Evolutionary conservation across 2,797 vertebrate genomes (phyloP).

Genomic region (Anguilla marmorata): DNA sequence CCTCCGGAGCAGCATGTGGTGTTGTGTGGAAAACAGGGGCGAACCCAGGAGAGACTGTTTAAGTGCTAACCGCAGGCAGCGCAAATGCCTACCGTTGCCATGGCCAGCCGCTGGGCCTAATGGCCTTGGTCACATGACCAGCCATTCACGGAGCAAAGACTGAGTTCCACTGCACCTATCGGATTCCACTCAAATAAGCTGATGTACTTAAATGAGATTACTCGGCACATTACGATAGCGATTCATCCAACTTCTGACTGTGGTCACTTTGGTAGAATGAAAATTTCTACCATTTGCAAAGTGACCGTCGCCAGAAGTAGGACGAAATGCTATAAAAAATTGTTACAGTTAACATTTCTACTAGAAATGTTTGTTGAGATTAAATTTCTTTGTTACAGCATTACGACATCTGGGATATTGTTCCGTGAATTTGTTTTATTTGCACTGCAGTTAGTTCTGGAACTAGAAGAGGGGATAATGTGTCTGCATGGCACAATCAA

Average conservation of each 20-base stretch:
- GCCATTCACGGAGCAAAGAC: background rate
- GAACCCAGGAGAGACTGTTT: background rate
- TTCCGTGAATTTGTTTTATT: background rate
- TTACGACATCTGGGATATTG: background rate
- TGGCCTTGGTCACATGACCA: background rate
- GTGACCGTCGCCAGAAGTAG: background rate
- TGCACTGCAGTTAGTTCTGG: background rate
- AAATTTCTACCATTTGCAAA: background rate
- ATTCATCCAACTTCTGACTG: background rate
- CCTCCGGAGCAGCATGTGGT: background rate
- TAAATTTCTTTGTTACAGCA: background rate
- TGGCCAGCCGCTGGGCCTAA: background rate
- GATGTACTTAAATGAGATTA: background rate
- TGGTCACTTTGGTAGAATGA: background rate
- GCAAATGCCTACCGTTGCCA: background rate
- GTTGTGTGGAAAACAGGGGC: background rate
- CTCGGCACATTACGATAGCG: background rate
- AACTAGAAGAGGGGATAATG: background rate
- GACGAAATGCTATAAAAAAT: too few species aligned
- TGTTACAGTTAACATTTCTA: background rate
- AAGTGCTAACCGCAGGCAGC: background rate
- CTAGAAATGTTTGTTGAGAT: background rate
- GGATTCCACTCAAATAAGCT: background rate
- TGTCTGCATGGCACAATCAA: background rate
- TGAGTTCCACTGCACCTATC: background rate